phyloP scores from a whole-genome alignment of 2,888 invertebrate genomes.

The Erebia palarica region DNA sequence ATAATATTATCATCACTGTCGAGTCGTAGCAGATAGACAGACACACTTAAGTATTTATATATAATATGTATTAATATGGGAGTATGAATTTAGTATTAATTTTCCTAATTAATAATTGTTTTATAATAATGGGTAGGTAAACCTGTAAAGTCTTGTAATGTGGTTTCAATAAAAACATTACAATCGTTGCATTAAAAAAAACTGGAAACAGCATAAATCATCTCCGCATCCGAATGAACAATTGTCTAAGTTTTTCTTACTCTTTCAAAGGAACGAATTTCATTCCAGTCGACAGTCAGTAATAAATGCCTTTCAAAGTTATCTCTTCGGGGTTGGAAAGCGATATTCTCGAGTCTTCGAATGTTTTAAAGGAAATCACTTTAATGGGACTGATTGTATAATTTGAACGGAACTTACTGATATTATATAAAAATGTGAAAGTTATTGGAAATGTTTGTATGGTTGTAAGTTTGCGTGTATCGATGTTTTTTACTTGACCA shows the following conservation, averaged over 20 bases:
- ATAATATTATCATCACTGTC: too few species aligned
- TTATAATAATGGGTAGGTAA: too few species aligned
- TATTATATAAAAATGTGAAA: too few species aligned
- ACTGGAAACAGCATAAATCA: neutral
- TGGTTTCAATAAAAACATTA: neutral
- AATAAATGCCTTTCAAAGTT: slow-evolving; percentile 24
- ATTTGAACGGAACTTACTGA: slow-evolving; percentile 8
- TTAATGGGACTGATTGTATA: slow-evolving; percentile 9
- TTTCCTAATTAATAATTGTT: too few species aligned
- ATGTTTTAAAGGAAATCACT: slow-evolving; percentile 21
- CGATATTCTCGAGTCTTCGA: slow-evolving; percentile 15
- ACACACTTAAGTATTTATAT: too few species aligned
- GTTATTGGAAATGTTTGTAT: too few species aligned
- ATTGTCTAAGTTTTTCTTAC: slow-evolving; percentile 16
- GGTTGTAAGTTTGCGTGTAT: too few species aligned
- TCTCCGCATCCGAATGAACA: slow-evolving; percentile 1
- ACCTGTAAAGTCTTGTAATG: too few species aligned
- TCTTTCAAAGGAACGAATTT: slow-evolving; percentile 21
- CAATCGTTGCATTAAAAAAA: neutral
- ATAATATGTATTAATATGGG: too few species aligned
- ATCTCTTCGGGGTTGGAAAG: slow-evolving; percentile 9
- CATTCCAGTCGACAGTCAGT: slow-evolving; percentile 8
- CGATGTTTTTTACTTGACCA: too few species aligned
- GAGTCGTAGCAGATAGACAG: too few species aligned
- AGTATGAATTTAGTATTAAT: too few species aligned